Conservation (phyloP, 2,797 vertebrate species). For the Sebastes kiyomatsui region DNA sequence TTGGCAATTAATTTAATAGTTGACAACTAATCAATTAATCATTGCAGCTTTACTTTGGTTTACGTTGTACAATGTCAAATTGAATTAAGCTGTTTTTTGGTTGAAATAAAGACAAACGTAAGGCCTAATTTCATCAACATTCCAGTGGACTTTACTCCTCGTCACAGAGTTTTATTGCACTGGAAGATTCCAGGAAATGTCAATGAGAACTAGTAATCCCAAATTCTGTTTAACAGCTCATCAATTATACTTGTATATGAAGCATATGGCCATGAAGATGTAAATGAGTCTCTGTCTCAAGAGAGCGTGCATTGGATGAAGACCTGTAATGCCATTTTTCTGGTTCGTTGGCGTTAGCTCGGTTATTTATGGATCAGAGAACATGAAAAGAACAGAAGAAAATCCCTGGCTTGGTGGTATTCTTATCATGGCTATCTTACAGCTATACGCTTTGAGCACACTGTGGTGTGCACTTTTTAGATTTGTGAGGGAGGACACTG, state of each 20-base stretch:
- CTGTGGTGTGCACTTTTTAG: slow-evolving; percentile 41
- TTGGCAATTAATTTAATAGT: not conserved
- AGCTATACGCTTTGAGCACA: slow-evolving; percentile 32
- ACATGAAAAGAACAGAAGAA: slow-evolving; percentile 49
- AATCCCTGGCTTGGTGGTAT: slow-evolving; percentile 43
- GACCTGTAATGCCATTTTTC: slow-evolving; percentile 9
- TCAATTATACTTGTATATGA: slow-evolving; percentile 21
- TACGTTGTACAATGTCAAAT: not conserved
- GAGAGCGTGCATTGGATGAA: slow-evolving; percentile 2
- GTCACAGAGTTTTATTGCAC: not conserved
- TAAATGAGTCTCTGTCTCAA: slow-evolving; percentile 19
- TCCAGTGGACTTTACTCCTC: not conserved
- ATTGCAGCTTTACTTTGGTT: not conserved
- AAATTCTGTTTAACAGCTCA: slow-evolving; percentile 21
- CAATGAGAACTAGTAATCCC: not conserved
- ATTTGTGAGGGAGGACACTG: slow-evolving; percentile 50
- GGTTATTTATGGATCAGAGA: slow-evolving; percentile 44
- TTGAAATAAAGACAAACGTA: not conserved
- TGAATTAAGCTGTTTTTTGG: not conserved
- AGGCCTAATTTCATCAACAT: slow-evolving; percentile 4
- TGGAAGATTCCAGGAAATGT: not conserved
- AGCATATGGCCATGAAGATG: slow-evolving; percentile 29
- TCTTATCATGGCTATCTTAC: slow-evolving; percentile 58
- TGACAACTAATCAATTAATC: not conserved
- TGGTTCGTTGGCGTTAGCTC: slow-evolving; percentile 20